Evolutionary conservation across 1,140 invertebrate species (phyloP).

Genomic region (Monochamus saltuarius): DNA sequence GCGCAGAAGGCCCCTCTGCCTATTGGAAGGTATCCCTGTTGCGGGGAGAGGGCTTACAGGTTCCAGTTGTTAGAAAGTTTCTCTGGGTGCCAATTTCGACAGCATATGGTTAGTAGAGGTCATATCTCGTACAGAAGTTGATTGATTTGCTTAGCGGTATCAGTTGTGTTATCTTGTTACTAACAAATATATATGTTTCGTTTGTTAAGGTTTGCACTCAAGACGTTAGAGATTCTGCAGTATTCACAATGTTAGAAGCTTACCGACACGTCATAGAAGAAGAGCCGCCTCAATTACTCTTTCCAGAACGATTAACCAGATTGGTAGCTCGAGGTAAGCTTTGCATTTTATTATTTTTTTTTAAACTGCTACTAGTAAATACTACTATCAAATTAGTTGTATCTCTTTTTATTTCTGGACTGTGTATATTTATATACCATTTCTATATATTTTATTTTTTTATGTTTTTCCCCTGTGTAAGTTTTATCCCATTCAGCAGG

Average conservation of each 20-base stretch:
- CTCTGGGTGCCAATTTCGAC: constrained; percentile 62
- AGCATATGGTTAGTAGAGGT: constrained; percentile 58
- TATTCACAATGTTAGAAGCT: constrained; percentile 59
- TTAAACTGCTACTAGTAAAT: too few relatives aligned
- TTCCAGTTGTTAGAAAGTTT: constrained; percentile 45
- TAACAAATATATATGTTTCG: constrained; percentile 38
- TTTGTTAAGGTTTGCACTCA: constrained; percentile 45
- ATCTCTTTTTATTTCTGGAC: too few relatives aligned
- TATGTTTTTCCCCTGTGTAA: too few relatives aligned
- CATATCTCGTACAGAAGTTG: neutral
- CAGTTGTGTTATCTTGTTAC: too few relatives aligned
- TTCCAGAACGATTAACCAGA: constrained; percentile 67
- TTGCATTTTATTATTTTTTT: too few relatives aligned
- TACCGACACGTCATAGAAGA: constrained; percentile 61
- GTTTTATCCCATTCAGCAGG: too few relatives aligned
- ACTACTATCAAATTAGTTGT: too few relatives aligned
- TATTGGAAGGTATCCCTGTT: constrained; percentile 77
- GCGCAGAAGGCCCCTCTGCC: constrained; percentile 64
- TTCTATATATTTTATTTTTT: too few relatives aligned
- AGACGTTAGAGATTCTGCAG: constrained; percentile 56
- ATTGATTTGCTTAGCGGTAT: neutral
- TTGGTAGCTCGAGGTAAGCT: constrained; percentile 60
- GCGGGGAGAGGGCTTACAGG: constrained; percentile 75
- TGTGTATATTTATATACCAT: too few relatives aligned
- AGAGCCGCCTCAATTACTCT: constrained; percentile 63